phyloP scores from a whole-genome alignment of 2,888 invertebrate species.

The Atethmia centrago region DNA sequence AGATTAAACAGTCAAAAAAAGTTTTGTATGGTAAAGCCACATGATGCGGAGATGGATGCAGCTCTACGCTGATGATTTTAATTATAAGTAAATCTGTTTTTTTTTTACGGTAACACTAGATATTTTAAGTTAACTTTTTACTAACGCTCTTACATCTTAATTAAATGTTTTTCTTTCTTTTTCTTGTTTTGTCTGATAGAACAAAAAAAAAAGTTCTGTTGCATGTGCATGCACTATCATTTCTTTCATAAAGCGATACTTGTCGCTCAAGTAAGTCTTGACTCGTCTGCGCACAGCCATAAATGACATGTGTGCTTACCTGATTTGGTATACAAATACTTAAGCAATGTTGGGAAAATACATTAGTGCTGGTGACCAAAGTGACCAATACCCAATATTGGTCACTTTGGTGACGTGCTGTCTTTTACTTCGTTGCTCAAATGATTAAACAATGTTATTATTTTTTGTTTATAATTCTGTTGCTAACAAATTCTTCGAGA shows the following conservation, averaged over 20 bases:
- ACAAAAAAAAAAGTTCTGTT: neutral
- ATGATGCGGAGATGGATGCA: neutral
- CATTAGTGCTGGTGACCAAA: constrained; percentile 37
- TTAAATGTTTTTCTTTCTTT: neutral
- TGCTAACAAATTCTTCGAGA: neutral
- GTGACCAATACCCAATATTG: too few species aligned
- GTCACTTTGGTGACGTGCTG: neutral
- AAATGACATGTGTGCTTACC: neutral
- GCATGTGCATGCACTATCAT: neutral
- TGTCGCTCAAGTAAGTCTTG: neutral
- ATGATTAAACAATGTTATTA: neutral
- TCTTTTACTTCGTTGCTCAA: neutral
- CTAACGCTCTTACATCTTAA: neutral
- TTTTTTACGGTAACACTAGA: neutral
- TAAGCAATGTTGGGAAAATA: constrained; percentile 6
- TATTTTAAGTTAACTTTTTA: neutral
- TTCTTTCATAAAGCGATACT: neutral
- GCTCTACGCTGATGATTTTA: neutral
- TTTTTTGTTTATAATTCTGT: neutral
- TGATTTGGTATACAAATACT: constrained; percentile 15
- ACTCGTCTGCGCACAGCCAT: neutral
- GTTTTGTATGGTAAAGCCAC: neutral
- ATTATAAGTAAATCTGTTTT: neutral
- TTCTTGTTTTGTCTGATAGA: neutral
- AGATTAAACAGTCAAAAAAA: neutral